phyloP scores from a whole-genome alignment of 2,888 invertebrate species.

The Volucella inanis region DNA sequence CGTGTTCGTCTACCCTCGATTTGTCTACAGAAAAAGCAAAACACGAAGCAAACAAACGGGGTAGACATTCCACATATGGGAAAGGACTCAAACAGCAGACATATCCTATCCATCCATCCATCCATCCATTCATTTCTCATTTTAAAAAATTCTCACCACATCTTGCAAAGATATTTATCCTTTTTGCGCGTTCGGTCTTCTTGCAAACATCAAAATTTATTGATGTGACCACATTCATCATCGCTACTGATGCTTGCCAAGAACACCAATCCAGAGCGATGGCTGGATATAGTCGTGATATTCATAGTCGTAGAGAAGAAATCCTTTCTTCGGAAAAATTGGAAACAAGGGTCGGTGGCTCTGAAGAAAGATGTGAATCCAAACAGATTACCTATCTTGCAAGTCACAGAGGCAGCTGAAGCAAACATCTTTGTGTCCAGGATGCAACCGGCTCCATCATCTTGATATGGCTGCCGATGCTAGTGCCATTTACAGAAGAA shows the following conservation, averaged over 20 bases:
- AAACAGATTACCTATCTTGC: constrained; percentile 69
- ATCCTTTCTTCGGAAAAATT: constrained; percentile 63
- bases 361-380: constrained; percentile 66
- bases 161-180: constrained; percentile 53
- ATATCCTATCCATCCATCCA: not conserved
- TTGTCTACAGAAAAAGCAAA: constrained; percentile 26
- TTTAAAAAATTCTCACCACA: constrained; percentile 51
- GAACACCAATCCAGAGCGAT: constrained; percentile 46
- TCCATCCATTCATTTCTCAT: constrained; percentile 29
- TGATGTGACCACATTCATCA: constrained; percentile 73
- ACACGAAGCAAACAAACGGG: not conserved
- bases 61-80: constrained; percentile 21
- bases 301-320: constrained; percentile 8
- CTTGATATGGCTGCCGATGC: constrained; percentile 20
- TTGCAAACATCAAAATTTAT: constrained; percentile 69
- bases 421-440: constrained; percentile 65
- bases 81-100: constrained; percentile 43
- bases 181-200: constrained; percentile 42
- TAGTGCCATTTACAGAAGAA: not conserved
- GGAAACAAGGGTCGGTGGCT: constrained; percentile 13
- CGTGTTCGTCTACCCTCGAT: constrained; percentile 50
- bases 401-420: constrained; percentile 57
- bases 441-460: constrained; percentile 67
- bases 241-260: constrained; percentile 42
- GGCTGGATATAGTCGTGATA: constrained; percentile 1